Evolutionary conservation across 1,140 invertebrate genomes (phyloP), one percentile per base, ranked within the genome.

Genomic region (Schlechtendalia chinensis): DNA sequence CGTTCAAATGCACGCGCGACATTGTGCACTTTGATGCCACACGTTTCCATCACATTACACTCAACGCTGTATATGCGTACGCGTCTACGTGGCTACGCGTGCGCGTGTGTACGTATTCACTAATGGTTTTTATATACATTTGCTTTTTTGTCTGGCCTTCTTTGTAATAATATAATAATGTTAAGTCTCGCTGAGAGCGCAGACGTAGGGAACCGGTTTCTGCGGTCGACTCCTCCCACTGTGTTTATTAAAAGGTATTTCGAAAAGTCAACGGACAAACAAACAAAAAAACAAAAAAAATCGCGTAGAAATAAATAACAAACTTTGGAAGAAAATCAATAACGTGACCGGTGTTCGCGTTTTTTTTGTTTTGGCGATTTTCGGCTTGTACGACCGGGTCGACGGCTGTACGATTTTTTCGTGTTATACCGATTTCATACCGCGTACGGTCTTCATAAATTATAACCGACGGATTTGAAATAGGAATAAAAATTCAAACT

Each of bases 81-180:
- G 19, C n/a, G 22, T 71, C 10, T 71, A 17, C 24, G 17, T 29
- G 8, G 17, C 12, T 47, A 71, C 22, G 45, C 32, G 47, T 27
- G 19, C 56, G 17, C 17, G 29, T 54, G n/a, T 77, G 32, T 47
- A 63, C n/a, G n/a, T 79, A 47, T 79, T 79, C 75, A 79, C 75
- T 79, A 79, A 79, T 79, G 56, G 75, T 79, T 79, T 79, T 79
- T 79, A 79, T 79, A 61, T 79, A 79, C 56, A 75, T 75, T 77
- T 77, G 27, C 50, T 59, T 61, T 59, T 59, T n/a, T 6, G 53
- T 75, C 53, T 45, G 72, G 72, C 39, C 58, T 79, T 79, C 56
- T 47, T 61, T 79, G 69, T 63, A 50, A 29, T 54, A 54, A 54
- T 54, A 16, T 19, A 65, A 65, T 53, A 71, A 24, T 27, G 17